Evolutionary conservation across 2,113 vertebrate genomes (phyloP).

Genomic region (Channa argus): DNA sequence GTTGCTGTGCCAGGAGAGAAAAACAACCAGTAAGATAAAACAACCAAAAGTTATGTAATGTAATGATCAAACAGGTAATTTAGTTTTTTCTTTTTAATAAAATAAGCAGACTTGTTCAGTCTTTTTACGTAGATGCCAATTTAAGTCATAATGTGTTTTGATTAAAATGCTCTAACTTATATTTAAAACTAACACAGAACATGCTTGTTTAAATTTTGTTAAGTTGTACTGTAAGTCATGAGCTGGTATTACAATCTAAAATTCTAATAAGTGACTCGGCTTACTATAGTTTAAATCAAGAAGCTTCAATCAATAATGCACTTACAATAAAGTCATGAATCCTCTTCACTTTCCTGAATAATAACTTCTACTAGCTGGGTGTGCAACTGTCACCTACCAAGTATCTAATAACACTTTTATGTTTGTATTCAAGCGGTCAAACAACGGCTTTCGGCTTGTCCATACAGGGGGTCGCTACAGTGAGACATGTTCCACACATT

Average conservation of each 20-base stretch:
- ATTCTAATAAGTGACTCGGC: conserved; percentile 1
- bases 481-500: too few relatives aligned
- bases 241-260: neutral
- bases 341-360: conserved; percentile 23
- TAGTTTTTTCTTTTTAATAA: too few relatives aligned
- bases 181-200: neutral
- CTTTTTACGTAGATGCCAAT: too few relatives aligned
- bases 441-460: too few relatives aligned
- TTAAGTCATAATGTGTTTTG: too few relatives aligned
- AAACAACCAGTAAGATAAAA: conserved; percentile 5
- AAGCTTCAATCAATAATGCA: conserved; percentile 18
- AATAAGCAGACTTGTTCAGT: too few relatives aligned
- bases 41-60: too few relatives aligned
- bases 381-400: conserved; percentile 21
- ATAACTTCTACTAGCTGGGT: conserved; percentile 38
- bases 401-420: conserved; percentile 30
- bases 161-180: too few relatives aligned
- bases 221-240: neutral
- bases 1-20: conserved; percentile 83
- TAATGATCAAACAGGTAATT: too few relatives aligned
- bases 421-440: neutral
- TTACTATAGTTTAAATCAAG: conserved; percentile 17
- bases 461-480: too few relatives aligned
- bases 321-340: conserved; percentile 23
- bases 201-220: neutral